Conservation (phyloP, 2,113 vertebrate genomes). For the Prietella phreatophila region DNA sequence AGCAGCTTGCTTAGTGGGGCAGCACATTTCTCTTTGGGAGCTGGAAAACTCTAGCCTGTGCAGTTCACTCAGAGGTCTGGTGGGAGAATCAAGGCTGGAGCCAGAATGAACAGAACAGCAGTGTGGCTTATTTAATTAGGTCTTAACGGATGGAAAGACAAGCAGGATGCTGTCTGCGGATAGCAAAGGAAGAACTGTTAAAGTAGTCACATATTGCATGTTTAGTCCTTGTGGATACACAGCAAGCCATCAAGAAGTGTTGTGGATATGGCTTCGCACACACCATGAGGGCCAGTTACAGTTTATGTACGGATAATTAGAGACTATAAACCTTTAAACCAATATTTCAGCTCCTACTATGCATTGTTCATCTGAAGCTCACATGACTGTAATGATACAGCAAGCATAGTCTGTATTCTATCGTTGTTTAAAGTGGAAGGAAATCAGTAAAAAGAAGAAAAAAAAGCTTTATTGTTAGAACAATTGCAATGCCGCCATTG, state of each 20-base stretch:
- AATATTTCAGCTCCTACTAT: conserved; percentile 52
- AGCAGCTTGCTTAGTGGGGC: conserved; percentile 29
- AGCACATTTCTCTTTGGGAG: conserved; percentile 7
- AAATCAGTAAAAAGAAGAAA: background rate
- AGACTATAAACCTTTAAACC: conserved; percentile 51
- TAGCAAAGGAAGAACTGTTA: conserved; percentile 44
- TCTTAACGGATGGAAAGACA: conserved; percentile 47
- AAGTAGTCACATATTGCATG: conserved; percentile 53
- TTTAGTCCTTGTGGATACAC: conserved; percentile 49
- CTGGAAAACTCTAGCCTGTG: conserved; percentile 13
- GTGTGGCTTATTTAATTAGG: conserved; percentile 48
- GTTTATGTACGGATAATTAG: conserved; percentile 51
- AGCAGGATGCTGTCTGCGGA: conserved; percentile 53
- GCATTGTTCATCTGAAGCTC: conserved; percentile 50
- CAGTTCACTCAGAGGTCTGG: conserved; percentile 39
- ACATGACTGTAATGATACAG: conserved; percentile 48
- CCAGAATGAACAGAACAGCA: conserved; percentile 20
- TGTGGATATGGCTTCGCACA: conserved; percentile 54
- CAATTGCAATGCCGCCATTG: background rate
- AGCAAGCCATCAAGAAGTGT: conserved; percentile 36
- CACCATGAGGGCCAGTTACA: conserved; percentile 47
- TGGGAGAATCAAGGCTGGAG: conserved; percentile 30
- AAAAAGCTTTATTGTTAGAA: background rate
- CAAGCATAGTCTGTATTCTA: conserved; percentile 27
- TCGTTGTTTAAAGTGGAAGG: background rate